phyloP scores from a whole-genome alignment of 2,888 invertebrate genomes.

The Agrotis exclamationis region DNA sequence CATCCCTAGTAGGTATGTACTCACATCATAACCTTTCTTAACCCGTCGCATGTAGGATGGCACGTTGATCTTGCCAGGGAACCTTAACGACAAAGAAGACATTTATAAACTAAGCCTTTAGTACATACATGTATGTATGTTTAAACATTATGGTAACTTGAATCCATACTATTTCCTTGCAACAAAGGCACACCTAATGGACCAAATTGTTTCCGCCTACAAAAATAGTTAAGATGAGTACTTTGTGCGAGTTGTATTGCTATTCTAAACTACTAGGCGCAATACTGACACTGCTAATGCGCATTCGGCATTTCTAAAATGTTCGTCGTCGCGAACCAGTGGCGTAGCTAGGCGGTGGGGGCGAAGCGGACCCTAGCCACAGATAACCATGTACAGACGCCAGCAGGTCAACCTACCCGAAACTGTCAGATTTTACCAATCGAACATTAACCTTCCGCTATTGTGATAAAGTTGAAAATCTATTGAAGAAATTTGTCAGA shows the following conservation, averaged over 20 bases:
- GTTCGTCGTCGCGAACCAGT: neutral
- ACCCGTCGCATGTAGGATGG: constrained; percentile 35
- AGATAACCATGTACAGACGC: no score
- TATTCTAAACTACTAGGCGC: neutral
- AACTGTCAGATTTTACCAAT: no score
- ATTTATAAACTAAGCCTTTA: constrained; percentile 6
- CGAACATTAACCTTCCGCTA: no score
- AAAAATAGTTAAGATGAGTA: neutral
- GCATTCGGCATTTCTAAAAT: neutral
- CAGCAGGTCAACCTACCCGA: no score
- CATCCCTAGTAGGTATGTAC: no score
- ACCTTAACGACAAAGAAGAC: constrained; percentile 71
- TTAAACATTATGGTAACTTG: neutral
- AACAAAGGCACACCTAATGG: neutral
- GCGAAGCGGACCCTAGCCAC: no score
- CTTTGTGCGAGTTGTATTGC: neutral
- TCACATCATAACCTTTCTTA: constrained; percentile 35
- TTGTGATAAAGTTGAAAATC: no score
- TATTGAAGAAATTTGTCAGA: no score
- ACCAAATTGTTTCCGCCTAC: neutral
- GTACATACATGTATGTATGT: neutral
- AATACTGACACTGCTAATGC: no score
- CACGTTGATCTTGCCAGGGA: constrained; percentile 82
- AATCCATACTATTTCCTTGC: neutral
- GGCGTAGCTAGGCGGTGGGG: no score